phyloP scores from a whole-genome alignment of 2,113 vertebrate species.

The Gymnobelideus leadbeateri region DNA sequence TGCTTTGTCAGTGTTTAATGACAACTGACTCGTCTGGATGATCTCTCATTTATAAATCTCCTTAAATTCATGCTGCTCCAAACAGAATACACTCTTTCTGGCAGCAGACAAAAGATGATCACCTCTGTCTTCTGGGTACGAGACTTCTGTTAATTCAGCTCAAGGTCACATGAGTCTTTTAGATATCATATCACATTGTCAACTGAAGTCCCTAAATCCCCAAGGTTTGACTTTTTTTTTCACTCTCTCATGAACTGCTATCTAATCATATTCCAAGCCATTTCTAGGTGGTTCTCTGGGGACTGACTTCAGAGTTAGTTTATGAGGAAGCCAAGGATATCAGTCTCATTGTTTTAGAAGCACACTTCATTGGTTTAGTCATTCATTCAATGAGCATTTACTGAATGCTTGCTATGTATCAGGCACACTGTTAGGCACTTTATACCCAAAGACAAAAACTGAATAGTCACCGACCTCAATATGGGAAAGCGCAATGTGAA shows the following conservation, averaged over 20 bases:
- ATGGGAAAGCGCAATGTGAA: not conserved
- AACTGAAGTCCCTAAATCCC: not conserved
- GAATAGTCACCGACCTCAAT: not conserved
- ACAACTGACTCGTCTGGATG: not conserved
- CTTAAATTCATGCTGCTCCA: not conserved
- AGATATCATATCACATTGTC: not conserved
- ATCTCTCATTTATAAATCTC: not conserved
- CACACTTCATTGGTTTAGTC: not conserved
- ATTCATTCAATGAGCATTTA: not conserved
- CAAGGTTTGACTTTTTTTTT: not conserved
- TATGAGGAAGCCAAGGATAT: not conserved
- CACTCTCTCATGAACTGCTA: not conserved
- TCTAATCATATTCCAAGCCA: not conserved
- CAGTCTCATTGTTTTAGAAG: not conserved
- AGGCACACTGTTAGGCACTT: not conserved
- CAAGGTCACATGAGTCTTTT: not conserved
- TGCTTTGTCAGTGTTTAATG: not conserved
- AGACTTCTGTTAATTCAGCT: not conserved
- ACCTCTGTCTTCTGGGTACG: not conserved
- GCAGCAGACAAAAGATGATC: not conserved
- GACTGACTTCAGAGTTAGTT: not conserved
- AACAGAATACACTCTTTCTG: not conserved
- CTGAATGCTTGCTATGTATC: not conserved
- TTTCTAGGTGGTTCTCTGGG: not conserved
- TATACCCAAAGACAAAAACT: not conserved